Evolutionary conservation across 2,888 invertebrate genomes (phyloP).

Genomic region (Torymus auratus): DNA sequence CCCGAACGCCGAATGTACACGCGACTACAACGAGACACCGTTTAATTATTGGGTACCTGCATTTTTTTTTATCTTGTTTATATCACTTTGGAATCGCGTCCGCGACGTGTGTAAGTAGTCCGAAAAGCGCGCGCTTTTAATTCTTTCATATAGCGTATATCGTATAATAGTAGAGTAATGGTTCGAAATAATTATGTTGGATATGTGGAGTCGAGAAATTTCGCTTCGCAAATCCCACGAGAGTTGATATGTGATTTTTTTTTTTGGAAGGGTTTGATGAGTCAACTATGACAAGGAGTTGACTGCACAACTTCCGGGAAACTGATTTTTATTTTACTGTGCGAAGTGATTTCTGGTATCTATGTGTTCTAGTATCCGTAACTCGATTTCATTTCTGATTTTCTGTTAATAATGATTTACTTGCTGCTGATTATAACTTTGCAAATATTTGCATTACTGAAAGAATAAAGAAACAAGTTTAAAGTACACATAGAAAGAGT

Average conservation of each 20-base stretch:
- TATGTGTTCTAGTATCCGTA: too few species aligned
- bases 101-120: neutral
- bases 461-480: too few species aligned
- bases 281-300: neutral
- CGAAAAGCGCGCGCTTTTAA: constrained; percentile 20
- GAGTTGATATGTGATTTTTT: constrained; percentile 38
- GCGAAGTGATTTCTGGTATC: too few species aligned
- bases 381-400: too few species aligned
- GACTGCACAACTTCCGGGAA: too few species aligned
- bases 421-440: too few species aligned
- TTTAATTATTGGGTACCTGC: too few species aligned
- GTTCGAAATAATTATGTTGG: constrained; percentile 21
- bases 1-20: constrained; percentile 8
- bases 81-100: too few species aligned
- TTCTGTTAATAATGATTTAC: too few species aligned
- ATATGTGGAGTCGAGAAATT: constrained; percentile 42
- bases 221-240: constrained; percentile 18
- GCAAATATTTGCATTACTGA: too few species aligned
- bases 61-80: neutral
- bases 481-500: too few species aligned
- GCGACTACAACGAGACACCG: neutral
- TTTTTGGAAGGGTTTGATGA: neutral
- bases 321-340: too few species aligned
- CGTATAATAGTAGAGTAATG: neutral
- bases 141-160: neutral